phyloP scores from a whole-genome alignment of 2,888 invertebrate species.

The Rotaria macrura region DNA sequence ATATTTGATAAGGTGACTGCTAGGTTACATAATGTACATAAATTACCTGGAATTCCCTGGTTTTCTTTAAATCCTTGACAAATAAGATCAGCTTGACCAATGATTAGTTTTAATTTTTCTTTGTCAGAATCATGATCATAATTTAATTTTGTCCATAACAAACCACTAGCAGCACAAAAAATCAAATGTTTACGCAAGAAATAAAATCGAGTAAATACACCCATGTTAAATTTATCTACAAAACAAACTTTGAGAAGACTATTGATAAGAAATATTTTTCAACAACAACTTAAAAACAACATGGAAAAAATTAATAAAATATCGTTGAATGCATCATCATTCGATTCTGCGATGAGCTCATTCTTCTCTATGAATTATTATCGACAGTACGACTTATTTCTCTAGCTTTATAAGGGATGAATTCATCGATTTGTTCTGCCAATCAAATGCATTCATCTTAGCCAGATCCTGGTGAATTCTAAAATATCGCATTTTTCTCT shows the following conservation, averaged over 20 bases:
- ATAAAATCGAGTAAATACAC: not conserved
- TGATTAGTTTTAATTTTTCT: not conserved
- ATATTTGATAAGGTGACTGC: too few species aligned
- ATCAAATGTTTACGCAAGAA: not conserved
- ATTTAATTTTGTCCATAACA: not conserved
- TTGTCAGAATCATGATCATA: not conserved
- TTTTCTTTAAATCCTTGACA: slow-evolving; percentile 2
- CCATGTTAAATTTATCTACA: not conserved
- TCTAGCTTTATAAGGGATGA: not conserved
- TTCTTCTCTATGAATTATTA: not conserved
- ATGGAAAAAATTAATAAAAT: not conserved
- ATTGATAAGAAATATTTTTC: too few species aligned
- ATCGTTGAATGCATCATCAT: not conserved
- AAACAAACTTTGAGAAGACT: too few species aligned
- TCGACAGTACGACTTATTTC: not conserved
- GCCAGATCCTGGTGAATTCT: not conserved
- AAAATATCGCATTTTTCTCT: not conserved
- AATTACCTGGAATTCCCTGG: not conserved
- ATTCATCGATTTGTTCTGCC: not conserved
- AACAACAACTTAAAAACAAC: too few species aligned
- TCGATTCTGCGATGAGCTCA: not conserved
- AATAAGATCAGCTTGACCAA: not conserved
- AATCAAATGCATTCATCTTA: not conserved
- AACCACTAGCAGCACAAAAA: not conserved
- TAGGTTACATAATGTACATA: too few species aligned